Evolutionary conservation across 2,113 vertebrate species (phyloP), one percentile per base, ranked within the genome.

Genomic region (Dipodomys merriami): DNA sequence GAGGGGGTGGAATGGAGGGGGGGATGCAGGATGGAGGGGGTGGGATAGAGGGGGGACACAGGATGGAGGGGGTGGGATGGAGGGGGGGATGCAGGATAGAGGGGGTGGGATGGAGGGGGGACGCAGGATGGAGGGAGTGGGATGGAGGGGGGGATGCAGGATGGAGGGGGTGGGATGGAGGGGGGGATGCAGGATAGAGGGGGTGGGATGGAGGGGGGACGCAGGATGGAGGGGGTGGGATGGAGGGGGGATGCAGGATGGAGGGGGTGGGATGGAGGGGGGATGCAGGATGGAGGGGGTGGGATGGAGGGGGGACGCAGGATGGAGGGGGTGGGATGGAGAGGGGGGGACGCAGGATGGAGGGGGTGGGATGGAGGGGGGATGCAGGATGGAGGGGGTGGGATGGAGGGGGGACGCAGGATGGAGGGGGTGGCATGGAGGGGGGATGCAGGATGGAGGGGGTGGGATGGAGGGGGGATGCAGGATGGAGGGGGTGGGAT

Each of bases 21-120:
- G 39, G 62, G 53, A 57, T 18, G n/a, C n/a, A 12, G 12, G 3
- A 27, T 53, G 57, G 10, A 80, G n/a, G 13, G 4, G 35, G 4
- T 39, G 35, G 35, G 46, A 39, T 39, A 27, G 27, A 29, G 76
- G 30, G 62, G 39, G 62, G 53, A 57, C 22, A 57, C 22, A 12
- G 12, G 3, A 27, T 53, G 57, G 10, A 80, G n/a, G 13, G n/a
- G 79, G 6, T 57, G 15, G n/a, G 22, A 19, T n/a, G n/a, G 53
- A 30, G 13, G 23, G 0, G 16, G 77, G 29, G n/a, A n/a, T n/a
- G n/a, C 10, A 15, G 46, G 3, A 1, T 19, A 44, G 12, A 2
- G 29, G 46, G 44, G 13, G 15, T 0, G 60, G 60, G 12, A 16
- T 62, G 60, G 60, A 16, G 29, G 35, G 44, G 19, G 5, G 39